Conservation (phyloP, 2,888 invertebrate species). For the Liodrosophila aerea region DNA sequence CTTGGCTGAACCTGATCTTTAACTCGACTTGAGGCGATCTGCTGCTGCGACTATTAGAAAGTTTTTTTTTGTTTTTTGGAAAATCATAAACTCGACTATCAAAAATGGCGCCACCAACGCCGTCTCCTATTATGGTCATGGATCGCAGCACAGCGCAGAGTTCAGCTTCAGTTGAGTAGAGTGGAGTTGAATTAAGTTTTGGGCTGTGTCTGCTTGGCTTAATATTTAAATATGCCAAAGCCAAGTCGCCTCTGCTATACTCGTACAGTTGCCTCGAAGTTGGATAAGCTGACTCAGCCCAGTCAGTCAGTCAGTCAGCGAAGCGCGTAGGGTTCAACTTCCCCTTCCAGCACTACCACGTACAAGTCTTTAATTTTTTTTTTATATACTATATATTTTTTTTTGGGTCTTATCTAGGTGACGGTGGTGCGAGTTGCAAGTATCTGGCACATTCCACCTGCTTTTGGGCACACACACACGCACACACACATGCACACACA, state of each 20-base stretch:
- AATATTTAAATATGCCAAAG: conserved; percentile 53
- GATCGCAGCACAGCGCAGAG: conserved; percentile 62
- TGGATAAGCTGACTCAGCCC: conserved; percentile 53
- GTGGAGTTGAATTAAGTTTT: conserved; percentile 15
- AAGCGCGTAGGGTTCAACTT: conserved; percentile 50
- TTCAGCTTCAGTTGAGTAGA: conserved; percentile 19
- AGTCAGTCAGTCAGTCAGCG: conserved; percentile 43
- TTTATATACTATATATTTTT: neutral
- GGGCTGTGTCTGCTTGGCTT: conserved; percentile 25
- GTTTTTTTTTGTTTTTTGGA: conserved; percentile 54
- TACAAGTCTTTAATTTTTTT: conserved; percentile 42
- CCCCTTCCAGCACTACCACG: conserved; percentile 32
- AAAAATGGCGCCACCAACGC: conserved; percentile 61
- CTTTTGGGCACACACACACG: conserved; percentile 26
- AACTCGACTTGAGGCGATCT: conserved; percentile 30
- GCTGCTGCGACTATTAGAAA: conserved; percentile 50
- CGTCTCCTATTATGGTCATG: conserved; percentile 53
- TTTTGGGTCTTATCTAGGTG: conserved; percentile 48
- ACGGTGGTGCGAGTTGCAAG: conserved; percentile 30
- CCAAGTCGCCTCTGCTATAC: too few species aligned
- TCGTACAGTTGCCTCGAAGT: conserved; percentile 57
- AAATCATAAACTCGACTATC: conserved; percentile 67
- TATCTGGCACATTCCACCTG: conserved; percentile 65
- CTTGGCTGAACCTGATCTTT: conserved; percentile 48
- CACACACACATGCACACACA: conserved; percentile 16